Evolutionary conservation across 2,888 invertebrate species (phyloP).

Genomic region (Drosophila anomelani): DNA sequence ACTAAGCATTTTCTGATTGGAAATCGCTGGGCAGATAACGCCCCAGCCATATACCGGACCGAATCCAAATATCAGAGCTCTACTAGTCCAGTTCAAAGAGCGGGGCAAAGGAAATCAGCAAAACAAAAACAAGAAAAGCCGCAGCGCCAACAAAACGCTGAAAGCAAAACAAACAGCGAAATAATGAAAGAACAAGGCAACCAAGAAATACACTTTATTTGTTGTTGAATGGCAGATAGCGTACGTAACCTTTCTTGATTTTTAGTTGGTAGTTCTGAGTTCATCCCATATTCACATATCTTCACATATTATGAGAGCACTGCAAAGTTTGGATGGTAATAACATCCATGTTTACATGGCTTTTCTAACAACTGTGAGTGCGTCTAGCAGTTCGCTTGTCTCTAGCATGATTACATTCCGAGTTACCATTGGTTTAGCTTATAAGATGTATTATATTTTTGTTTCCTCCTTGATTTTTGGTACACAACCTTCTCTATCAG

Average conservation of each 20-base stretch:
- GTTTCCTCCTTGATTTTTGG: neutral
- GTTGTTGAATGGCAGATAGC: too few relatives aligned
- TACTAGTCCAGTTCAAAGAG: slow-evolving; percentile 33
- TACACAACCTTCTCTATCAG: neutral
- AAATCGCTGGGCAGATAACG: slow-evolving; percentile 58
- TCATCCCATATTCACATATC: too few relatives aligned
- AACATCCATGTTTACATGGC: neutral
- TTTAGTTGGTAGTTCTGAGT: too few relatives aligned
- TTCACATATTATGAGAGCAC: neutral
- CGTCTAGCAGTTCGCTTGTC: neutral
- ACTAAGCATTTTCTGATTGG: slow-evolving; percentile 48
- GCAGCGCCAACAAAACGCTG: slow-evolving; percentile 14
- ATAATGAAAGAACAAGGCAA: neutral
- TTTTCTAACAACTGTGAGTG: neutral
- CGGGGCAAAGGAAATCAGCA: slow-evolving; percentile 27
- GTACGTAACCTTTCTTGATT: too few relatives aligned
- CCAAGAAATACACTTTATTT: slow-evolving; percentile 9
- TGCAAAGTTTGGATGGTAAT: neutral
- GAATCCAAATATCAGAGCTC: slow-evolving; percentile 35
- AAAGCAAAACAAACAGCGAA: slow-evolving; percentile 40
- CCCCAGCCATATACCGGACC: slow-evolving; percentile 7
- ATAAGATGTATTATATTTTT: neutral
- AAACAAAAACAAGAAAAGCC: slow-evolving; percentile 38
- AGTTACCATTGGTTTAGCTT: neutral
- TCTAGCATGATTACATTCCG: neutral